Base-by-base conservation (phyloP, 2,888 invertebrate species). In the Sabatieria punctata region DNA sequence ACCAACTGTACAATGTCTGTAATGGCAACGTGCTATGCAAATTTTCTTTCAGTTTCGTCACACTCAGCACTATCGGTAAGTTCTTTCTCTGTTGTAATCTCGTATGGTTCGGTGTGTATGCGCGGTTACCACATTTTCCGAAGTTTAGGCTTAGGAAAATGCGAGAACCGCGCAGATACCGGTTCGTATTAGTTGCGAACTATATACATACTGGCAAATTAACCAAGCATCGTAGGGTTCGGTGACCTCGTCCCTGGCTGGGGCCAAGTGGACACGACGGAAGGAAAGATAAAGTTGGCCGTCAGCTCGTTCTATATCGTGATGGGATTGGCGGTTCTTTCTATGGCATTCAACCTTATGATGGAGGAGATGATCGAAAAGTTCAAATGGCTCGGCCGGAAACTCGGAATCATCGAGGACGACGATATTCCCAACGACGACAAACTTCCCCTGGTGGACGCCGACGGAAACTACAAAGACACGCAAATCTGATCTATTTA, bases 341-440 rank as follows among this genome's bases (percentile, higher is more conserved):
- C 51, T 25, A 51, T 51, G 51, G 15, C 41, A 21, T 51, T 51
- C 51, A 51, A 50, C 23, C 45, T 51, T 23, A 51, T 51, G 50
- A 50, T 51, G 47, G 51, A 49, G 38, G 51, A 51, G 27, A 52
- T 51, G 45, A 38, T 51, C 23, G 40, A 27, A 21, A 51, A 51
- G 33, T 48, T 52, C 33, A 23, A 23, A 8, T 51, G 50, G 50
- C 27, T 51, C 1, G 48, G 47, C 4, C 2, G 21, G 18, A 35
- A 41, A 19, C 15, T 51, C 24, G 51, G 51, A 22, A 49, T 49
- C 41, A n/a, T 48, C 22, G 48, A 50, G 6, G 48, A 48, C 27
- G 8, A 19, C 37, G n/a, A 13, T 3, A 21, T 8, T 11, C 38
- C 38, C 6, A 11, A 6, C 38, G 15, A 8, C 30, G 38, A 38